Evolutionary conservation across 2,113 vertebrate genomes (phyloP).

Genomic region (Ictidomys tridecemlineatus): DNA sequence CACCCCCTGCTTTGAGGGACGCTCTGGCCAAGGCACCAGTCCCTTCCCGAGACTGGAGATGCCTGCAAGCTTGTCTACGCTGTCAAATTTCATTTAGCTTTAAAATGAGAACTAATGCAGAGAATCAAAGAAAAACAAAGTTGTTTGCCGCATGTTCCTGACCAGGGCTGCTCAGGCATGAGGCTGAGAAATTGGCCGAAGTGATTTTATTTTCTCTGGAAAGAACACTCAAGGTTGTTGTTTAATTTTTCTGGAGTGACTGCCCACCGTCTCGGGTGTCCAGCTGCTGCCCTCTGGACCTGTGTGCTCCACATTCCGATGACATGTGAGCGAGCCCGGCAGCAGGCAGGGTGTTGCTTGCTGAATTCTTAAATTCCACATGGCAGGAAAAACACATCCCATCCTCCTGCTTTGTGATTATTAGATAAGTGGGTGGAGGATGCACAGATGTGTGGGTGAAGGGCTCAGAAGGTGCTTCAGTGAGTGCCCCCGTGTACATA

Average conservation of each 20-base stretch:
- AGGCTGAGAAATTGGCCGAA: conserved; percentile 52
- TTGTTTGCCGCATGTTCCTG: conserved; percentile 48
- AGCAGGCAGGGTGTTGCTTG: neutral
- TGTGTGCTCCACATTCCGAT: neutral
- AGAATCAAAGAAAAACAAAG: conserved; percentile 74
- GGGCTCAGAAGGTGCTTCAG: neutral
- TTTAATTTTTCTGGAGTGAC: conserved; percentile 49
- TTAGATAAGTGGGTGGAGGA: neutral
- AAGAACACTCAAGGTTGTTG: conserved; percentile 52
- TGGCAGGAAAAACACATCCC: neutral
- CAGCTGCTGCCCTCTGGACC: neutral
- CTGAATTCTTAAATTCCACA: neutral
- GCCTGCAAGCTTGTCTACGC: conserved; percentile 57
- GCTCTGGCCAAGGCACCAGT: neutral
- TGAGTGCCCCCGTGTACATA: neutral
- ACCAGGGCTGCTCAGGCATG: conserved; percentile 53
- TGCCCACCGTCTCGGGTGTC: neutral
- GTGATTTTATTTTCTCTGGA: conserved; percentile 70
- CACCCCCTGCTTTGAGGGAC: neutral
- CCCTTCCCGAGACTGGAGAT: neutral
- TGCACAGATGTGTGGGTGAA: neutral
- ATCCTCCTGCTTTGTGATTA: neutral
- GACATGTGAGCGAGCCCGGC: rapidly evolving
- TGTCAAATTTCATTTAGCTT: conserved; percentile 78
- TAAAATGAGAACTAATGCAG: conserved; percentile 60